Evolutionary conservation across 1,140 invertebrate genomes (phyloP), one percentile per base, ranked within the genome.

Genomic region (Diploscapter pachys): DNA sequence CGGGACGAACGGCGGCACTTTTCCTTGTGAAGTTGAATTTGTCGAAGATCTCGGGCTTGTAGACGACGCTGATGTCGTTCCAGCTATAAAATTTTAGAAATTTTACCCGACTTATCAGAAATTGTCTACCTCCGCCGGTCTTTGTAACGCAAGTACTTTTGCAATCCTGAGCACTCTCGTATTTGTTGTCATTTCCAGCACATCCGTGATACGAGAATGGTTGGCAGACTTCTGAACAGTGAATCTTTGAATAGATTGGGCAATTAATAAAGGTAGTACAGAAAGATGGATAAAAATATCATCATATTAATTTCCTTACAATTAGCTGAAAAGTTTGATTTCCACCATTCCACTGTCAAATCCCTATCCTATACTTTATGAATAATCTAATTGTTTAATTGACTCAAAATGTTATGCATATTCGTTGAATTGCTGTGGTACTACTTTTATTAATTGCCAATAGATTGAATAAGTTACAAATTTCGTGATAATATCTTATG

Each of bases 161-260:
- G 72, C 84, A 85, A 70, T 78, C 78, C 11, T 70, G 70, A 50
- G 63, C 63, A 50, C 67, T 76, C 0, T 57, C 48, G 73, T 83
- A 86, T 31, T 79, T 79, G 74, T 86, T 86, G 31, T 59, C 78
- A 72, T 85, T 85, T 54, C 82, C 83, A 5, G 73, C 76, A 75
- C 85, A 86, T 54, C 85, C 85, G 51, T 80, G 79, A 74, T 85
- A 85, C 48, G 78, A 71, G 67, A 85, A 83, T 54, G 80, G 77
- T 51, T 57, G 71, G 71, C 85, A 86, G 48, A 54, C 49, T 53
- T 66, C 73, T 70, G 65, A 71, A 71, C 53, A 51, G 64, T 68
- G 65, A 57, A 76, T 31, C 1, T 31, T 31, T 31, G 31, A 31
- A 31, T 31, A 31, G 1, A 31, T 31, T 31, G 1, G 31, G 31